Evolutionary conservation across 2,888 invertebrate genomes (phyloP).

Genomic region (Ellobium chinense): DNA sequence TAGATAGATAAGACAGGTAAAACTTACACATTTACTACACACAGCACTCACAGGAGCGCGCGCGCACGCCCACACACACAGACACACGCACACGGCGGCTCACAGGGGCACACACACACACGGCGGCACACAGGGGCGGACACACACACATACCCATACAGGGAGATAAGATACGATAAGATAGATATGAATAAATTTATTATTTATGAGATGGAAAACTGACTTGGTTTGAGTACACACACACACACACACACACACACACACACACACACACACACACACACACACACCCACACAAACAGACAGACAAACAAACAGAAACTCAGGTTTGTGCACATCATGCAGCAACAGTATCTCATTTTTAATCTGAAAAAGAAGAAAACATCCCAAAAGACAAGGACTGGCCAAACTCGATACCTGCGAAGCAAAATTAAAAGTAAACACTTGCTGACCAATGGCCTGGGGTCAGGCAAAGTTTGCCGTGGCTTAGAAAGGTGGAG

Average conservation of each 20-base stretch:
- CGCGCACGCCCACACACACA: not conserved
- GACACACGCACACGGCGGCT: not conserved
- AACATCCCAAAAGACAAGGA: too few species aligned
- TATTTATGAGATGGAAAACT: too few species aligned
- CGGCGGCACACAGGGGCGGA: too few species aligned
- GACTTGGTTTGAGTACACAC: not conserved
- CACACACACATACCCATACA: not conserved
- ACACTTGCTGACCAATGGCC: not conserved
- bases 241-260: not conserved
- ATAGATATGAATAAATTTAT: too few species aligned
- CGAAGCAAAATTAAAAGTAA: not conserved
- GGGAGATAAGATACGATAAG: too few species aligned
- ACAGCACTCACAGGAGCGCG: too few species aligned
- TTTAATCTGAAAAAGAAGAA: too few species aligned
- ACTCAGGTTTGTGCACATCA: too few species aligned
- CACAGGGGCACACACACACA: not conserved
- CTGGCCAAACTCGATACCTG: too few species aligned
- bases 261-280: not conserved
- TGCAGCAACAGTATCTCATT: too few species aligned
- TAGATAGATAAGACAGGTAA: not conserved
- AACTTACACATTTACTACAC: too few species aligned
- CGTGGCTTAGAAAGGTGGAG: too few species aligned
- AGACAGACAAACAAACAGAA: not conserved
- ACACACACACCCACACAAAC: not conserved
- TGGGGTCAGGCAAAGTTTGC: not conserved